Conservation (phyloP, 2,888 invertebrate species). For the Oeneis ivallda region DNA sequence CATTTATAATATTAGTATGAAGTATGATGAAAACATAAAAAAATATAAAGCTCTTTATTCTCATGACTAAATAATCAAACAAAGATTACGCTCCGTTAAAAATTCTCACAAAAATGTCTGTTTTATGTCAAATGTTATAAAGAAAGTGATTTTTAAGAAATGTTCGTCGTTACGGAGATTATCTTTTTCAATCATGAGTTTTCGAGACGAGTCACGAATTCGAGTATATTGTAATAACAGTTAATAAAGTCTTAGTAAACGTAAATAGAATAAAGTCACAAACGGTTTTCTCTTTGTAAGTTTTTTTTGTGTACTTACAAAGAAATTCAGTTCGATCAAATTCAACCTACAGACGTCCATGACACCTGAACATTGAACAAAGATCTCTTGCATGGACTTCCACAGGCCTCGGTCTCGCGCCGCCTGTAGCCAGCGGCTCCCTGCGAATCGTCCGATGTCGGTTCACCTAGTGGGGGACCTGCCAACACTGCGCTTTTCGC, state of each 20-base stretch:
- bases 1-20: too few species aligned
- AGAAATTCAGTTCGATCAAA: neutral
- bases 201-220: conserved; percentile 15
- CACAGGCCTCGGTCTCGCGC: too few species aligned
- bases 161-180: conserved; percentile 24
- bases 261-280: conserved; percentile 10
- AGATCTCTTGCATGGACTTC: too few species aligned
- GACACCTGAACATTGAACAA: too few species aligned
- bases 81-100: neutral
- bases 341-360: neutral
- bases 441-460: too few species aligned
- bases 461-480: too few species aligned
- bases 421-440: too few species aligned
- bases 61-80: conserved; percentile 1
- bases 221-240: conserved; percentile 4
- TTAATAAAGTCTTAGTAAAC: conserved; percentile 6
- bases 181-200: conserved; percentile 22
- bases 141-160: conserved; percentile 13
- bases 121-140: conserved; percentile 1
- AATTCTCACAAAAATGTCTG: conserved; percentile 8
- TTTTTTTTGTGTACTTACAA: neutral
- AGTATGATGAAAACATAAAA: neutral
- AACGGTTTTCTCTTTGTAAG: conserved; percentile 8
- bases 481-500: too few species aligned
- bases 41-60: neutral